A percentile compares a stretch with the other conserved stretches of the same genome.
Evolutionary conservation across 2,797 vertebrate species (phyloP).

Genomic region (Alcedo quadribrachys): DNA sequence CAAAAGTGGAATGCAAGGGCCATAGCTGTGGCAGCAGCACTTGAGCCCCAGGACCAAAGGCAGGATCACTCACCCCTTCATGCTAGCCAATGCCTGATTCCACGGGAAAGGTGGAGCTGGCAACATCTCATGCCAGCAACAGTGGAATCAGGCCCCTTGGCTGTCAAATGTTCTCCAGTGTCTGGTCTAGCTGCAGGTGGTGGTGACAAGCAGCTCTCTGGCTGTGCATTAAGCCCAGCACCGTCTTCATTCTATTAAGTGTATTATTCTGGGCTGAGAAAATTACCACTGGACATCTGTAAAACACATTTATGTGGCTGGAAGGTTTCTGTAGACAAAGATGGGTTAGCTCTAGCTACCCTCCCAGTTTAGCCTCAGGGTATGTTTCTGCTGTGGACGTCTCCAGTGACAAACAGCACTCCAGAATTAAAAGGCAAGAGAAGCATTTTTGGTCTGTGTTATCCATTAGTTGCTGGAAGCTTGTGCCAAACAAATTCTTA

Average conservation of each 20-base stretch:
- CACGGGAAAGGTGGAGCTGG: background rate
- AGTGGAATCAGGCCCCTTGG: background rate
- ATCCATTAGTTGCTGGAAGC: constrained; percentile 62
- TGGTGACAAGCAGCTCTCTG: constrained; percentile 19
- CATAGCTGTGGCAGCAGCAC: background rate
- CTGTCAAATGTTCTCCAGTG: background rate
- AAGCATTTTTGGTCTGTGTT: constrained; percentile 57
- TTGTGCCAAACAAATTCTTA: constrained; percentile 63
- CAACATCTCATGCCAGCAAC: background rate
- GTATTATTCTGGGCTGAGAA: constrained; percentile 41
- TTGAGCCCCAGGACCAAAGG: background rate
- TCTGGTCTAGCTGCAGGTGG: constrained; percentile 32
- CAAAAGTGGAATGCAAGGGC: background rate
- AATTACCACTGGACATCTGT: constrained; percentile 65
- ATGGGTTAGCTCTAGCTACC: constrained; percentile 48
- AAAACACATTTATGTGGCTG: constrained; percentile 68
- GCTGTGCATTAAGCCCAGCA: constrained; percentile 31
- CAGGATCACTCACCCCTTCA: background rate
- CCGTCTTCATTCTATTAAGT: background rate
- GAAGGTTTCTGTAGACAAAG: constrained; percentile 62
- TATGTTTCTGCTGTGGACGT: constrained; percentile 43
- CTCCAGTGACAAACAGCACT: constrained; percentile 52
- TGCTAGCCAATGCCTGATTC: background rate
- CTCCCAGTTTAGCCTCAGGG: constrained; percentile 48
- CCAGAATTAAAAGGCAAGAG: constrained; percentile 53